Conservation (phyloP, 2,888 invertebrate genomes). For the Morpho helenor region DNA sequence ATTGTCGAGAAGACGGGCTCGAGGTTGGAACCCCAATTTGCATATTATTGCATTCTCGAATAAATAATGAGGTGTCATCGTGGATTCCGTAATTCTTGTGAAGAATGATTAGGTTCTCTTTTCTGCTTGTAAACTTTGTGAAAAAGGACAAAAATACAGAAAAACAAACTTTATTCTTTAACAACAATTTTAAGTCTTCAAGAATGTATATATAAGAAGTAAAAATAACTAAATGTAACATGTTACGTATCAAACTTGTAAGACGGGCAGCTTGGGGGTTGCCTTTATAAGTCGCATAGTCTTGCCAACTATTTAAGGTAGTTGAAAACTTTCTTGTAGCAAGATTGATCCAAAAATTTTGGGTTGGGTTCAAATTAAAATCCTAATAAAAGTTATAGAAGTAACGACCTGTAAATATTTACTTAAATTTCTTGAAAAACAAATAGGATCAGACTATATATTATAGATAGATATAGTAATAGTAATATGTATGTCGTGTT, state of each 20-base stretch:
- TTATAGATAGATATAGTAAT: too few relatives aligned
- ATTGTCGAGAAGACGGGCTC: slow-evolving; percentile 24
- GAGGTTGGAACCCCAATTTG: slow-evolving; percentile 31
- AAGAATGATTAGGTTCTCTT: slow-evolving; percentile 16
- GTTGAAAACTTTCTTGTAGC: not conserved
- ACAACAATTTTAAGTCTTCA: too few relatives aligned
- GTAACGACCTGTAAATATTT: too few relatives aligned
- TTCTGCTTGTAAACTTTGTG: slow-evolving; percentile 1
- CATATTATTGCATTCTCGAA: slow-evolving; percentile 37
- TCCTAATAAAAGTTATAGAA: too few relatives aligned
- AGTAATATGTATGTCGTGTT: too few relatives aligned
- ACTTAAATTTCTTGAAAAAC: too few relatives aligned
- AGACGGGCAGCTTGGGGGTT: not conserved
- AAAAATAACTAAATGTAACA: too few relatives aligned
- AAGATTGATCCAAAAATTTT: not conserved
- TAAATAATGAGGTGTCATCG: slow-evolving; percentile 34
- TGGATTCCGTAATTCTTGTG: slow-evolving; percentile 11
- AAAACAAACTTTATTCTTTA: too few relatives aligned
- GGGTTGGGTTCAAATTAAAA: not conserved
- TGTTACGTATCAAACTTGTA: not conserved
- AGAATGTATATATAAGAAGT: too few relatives aligned
- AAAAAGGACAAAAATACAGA: too few relatives aligned
- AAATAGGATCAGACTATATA: too few relatives aligned
- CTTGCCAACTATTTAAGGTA: slow-evolving; percentile 3
- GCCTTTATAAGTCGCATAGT: not conserved